Evolutionary conservation across 2,113 vertebrate genomes (phyloP).

Genomic region (Poeciliopsis occidentalis): DNA sequence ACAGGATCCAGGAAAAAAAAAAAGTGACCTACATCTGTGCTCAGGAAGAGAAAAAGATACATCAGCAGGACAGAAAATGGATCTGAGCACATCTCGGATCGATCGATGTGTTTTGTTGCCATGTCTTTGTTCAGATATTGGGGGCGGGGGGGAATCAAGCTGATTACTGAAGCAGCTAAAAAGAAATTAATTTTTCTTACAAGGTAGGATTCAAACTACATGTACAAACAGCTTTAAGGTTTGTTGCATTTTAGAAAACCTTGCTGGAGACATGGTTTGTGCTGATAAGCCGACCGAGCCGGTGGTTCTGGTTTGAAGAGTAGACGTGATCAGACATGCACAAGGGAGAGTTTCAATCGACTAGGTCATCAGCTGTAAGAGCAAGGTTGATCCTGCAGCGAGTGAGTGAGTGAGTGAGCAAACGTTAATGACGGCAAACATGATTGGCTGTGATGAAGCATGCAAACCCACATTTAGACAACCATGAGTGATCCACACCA

Average conservation of each 20-base stretch:
- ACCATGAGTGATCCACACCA: conserved; percentile 6
- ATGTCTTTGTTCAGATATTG: not conserved
- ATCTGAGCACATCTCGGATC: not conserved
- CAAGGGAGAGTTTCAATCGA: not conserved
- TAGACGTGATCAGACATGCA: not conserved
- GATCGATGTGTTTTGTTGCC: too few relatives aligned
- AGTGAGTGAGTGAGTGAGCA: conserved; percentile 26
- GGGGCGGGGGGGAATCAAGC: too few relatives aligned
- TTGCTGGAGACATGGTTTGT: not conserved
- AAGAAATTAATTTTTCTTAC: not conserved
- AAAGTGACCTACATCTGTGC: not conserved
- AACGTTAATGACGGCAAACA: conserved; percentile 38
- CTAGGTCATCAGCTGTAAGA: conserved; percentile 12
- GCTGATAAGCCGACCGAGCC: not conserved
- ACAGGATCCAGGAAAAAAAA: not conserved
- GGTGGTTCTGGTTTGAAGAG: conserved; percentile 4
- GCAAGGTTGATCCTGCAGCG: conserved; percentile 6
- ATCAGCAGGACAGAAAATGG: not conserved
- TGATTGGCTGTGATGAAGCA: conserved; percentile 57
- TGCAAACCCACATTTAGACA: conserved; percentile 51
- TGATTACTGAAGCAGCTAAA: not conserved
- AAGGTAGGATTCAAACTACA: too few relatives aligned
- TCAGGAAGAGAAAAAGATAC: not conserved
- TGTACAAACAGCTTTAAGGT: not conserved
- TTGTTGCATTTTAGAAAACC: not conserved